Conservation (phyloP, 2,797 vertebrate genomes). For the Helarctos malayanus region DNA sequence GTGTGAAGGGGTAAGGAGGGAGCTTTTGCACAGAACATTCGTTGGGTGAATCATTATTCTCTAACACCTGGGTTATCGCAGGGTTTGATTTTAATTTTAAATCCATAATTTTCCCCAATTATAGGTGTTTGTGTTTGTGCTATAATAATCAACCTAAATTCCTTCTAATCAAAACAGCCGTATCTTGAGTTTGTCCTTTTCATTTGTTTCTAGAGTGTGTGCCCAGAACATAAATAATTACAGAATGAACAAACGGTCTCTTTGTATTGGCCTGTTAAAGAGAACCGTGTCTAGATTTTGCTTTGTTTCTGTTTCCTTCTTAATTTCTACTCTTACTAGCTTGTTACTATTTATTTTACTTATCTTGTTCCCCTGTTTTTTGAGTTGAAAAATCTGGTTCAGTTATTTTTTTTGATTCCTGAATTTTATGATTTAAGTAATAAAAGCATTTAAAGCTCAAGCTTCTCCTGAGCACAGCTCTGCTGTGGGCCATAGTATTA, state of each 20-base stretch:
- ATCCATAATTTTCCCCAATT: neutral
- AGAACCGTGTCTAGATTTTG: neutral
- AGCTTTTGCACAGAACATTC: neutral
- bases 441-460: neutral
- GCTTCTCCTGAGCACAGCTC: neutral
- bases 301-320: conserved; percentile 13
- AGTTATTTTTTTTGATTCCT: conserved; percentile 13
- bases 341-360: conserved; percentile 16
- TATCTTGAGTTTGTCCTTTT: neutral
- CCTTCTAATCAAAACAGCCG: conserved; percentile 22
- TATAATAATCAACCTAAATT: neutral
- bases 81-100: neutral
- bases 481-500: neutral
- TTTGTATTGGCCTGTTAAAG: neutral
- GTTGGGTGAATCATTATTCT: neutral
- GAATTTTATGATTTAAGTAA: neutral
- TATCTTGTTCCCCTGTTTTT: neutral
- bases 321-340: neutral
- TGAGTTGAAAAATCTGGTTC: neutral
- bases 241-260: neutral
- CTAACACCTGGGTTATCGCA: neutral
- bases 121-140: conserved; percentile 22
- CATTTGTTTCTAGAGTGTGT: neutral
- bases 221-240: neutral
- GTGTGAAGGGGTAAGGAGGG: neutral